Evolutionary conservation across 2,888 invertebrate genomes (phyloP).

Genomic region (Pheosia tremula): DNA sequence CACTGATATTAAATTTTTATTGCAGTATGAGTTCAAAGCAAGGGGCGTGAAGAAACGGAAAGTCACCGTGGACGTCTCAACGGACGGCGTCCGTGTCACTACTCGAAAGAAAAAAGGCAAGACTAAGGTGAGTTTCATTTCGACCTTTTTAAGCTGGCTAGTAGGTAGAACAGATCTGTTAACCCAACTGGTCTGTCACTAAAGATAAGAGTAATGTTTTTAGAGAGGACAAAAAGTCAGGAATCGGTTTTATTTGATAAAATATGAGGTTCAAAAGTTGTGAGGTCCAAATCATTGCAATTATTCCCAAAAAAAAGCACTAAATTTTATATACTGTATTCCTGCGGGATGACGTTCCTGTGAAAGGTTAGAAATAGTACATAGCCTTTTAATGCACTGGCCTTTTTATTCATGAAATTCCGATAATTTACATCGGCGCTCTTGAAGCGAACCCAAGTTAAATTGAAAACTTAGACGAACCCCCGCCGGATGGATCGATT

Average conservation of each 20-base stretch:
- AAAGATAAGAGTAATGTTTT: too few relatives aligned
- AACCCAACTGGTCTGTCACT: too few relatives aligned
- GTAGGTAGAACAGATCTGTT: too few relatives aligned
- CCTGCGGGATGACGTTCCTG: neutral
- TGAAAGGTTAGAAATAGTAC: conserved; percentile 12
- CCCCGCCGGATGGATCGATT: conserved; percentile 36
- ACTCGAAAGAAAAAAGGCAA: conserved; percentile 89
- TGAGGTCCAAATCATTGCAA: too few relatives aligned
- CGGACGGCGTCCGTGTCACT: conserved; percentile 96
- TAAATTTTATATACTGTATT: too few relatives aligned
- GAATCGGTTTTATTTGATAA: too few relatives aligned
- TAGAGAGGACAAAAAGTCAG: too few relatives aligned
- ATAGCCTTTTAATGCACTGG: conserved; percentile 9
- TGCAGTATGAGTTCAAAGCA: conserved; percentile 99
- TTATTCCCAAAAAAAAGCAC: too few relatives aligned
- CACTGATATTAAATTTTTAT: neutral
- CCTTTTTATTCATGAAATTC: conserved; percentile 39
- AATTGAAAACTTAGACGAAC: conserved; percentile 53
- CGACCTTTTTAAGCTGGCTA: too few relatives aligned
- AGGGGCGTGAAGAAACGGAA: conserved; percentile 99
- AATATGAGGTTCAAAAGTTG: too few relatives aligned
- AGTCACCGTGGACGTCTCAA: conserved; percentile 97
- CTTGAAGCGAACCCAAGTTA: conserved; percentile 48
- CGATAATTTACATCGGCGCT: conserved; percentile 42
- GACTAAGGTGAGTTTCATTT: conserved; percentile 52